Evolutionary conservation across 2,888 invertebrate species (phyloP).

Genomic region (Drosophila setosimentum): DNA sequence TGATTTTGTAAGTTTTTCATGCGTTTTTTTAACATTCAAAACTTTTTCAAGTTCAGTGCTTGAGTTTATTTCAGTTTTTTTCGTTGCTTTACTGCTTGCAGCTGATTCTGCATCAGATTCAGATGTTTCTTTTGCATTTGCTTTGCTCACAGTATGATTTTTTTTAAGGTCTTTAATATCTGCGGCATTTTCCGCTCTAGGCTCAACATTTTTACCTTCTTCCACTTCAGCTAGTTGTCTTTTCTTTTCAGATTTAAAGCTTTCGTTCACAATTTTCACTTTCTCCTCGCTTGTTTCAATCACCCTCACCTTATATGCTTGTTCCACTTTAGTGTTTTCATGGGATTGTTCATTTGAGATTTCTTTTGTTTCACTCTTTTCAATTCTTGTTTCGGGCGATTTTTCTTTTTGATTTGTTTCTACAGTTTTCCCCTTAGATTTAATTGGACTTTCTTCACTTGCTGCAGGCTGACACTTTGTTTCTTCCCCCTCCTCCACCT

Average conservation of each 20-base stretch:
- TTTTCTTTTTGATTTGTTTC: conserved; percentile 1
- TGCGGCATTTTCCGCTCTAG: background rate
- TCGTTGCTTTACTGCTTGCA: background rate
- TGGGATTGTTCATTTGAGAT: conserved; percentile 41
- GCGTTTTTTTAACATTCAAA: background rate
- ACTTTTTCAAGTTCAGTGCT: background rate
- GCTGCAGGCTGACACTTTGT: background rate
- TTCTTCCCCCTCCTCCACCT: background rate
- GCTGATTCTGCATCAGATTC: background rate
- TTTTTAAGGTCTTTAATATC: background rate
- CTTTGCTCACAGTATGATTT: background rate
- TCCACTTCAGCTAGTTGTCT: background rate
- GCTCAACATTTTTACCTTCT: background rate
- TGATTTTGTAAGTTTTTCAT: background rate
- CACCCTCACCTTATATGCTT: conserved; percentile 32
- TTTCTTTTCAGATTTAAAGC: conserved; percentile 1
- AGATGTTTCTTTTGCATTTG: background rate
- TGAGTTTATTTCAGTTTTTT: background rate
- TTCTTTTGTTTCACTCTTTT: conserved; percentile 28
- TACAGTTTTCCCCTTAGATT: background rate
- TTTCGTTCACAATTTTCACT: conserved; percentile 7
- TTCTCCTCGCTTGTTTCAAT: conserved; percentile 33
- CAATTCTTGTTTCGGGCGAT: background rate
- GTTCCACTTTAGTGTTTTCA: background rate
- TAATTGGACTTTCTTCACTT: conserved; percentile 7